phyloP scores from a whole-genome alignment of 2,888 invertebrate genomes.

The Dryococelus australis region DNA sequence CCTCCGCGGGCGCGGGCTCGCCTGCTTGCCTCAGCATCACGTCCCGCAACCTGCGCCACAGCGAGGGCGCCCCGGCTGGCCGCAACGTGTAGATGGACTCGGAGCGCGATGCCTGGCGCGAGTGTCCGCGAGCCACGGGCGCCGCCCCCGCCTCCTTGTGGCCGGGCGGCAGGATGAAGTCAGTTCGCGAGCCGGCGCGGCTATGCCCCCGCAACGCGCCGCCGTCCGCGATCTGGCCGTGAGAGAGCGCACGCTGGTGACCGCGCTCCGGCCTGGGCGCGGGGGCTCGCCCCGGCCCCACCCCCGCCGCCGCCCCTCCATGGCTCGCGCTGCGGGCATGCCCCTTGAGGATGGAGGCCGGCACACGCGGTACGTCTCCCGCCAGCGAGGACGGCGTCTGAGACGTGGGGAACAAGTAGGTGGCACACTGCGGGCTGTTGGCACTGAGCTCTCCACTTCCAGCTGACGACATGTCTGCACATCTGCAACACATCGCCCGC shows the following conservation, averaged over 20 bases:
- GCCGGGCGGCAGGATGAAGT: conserved; percentile 87
- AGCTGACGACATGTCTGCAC: conserved; percentile 74
- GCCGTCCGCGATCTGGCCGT: conserved; percentile 73
- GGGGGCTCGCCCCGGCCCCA: conserved; percentile 64
- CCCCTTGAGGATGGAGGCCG: conserved; percentile 51
- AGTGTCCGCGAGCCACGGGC: conserved; percentile 69
- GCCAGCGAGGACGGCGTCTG: neutral
- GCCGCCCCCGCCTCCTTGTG: conserved; percentile 69
- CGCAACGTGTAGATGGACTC: conserved; percentile 90
- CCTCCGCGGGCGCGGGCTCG: conserved; percentile 65
- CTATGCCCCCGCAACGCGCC: conserved; percentile 70
- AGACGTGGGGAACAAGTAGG: conserved; percentile 50
- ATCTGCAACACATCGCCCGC: conserved; percentile 54
- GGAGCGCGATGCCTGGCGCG: conserved; percentile 86
- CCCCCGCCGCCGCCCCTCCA: conserved; percentile 67
- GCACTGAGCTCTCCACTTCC: conserved; percentile 64
- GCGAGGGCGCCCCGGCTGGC: conserved; percentile 71
- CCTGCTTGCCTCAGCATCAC: conserved; percentile 66
- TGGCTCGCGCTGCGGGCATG: conserved; percentile 87
- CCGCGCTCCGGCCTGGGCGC: conserved; percentile 76
- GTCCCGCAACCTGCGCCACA: conserved; percentile 73
- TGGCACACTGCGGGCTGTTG: conserved; percentile 49
- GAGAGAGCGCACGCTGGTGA: conserved; percentile 86
- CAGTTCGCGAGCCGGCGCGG: conserved; percentile 84
- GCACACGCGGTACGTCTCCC: conserved; percentile 19